Evolutionary conservation across 2,797 vertebrate genomes (phyloP).

Genomic region (Sciurus carolinensis): DNA sequence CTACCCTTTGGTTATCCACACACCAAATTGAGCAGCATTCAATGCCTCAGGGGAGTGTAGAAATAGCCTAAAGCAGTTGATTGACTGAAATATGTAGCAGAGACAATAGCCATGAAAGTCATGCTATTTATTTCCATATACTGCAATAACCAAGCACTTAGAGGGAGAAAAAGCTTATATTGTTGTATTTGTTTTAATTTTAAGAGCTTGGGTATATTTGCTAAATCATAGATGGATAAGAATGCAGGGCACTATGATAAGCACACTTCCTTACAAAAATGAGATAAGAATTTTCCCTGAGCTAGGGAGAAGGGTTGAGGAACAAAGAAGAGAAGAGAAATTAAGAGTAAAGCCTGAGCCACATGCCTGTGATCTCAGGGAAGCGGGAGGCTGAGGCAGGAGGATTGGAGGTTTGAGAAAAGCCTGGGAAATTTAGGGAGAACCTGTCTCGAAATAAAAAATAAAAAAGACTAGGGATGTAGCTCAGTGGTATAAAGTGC

Average conservation of each 20-base stretch:
- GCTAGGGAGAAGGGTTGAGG: background rate
- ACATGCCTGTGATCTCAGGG: too few species aligned
- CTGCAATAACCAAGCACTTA: conserved; percentile 43
- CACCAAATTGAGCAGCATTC: conserved; percentile 28
- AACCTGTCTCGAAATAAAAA: too few species aligned
- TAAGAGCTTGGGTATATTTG: background rate
- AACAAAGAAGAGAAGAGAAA: background rate
- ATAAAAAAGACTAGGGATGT: too few species aligned
- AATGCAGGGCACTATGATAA: background rate
- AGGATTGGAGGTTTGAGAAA: too few species aligned
- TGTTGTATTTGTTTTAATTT: conserved; percentile 56
- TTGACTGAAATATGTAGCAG: conserved; percentile 57
- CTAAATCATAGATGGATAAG: background rate
- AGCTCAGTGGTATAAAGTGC: too few species aligned
- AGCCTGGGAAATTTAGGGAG: too few species aligned
- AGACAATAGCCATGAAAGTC: background rate
- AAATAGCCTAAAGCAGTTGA: background rate
- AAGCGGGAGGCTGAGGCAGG: too few species aligned
- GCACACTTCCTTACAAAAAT: conserved; percentile 40
- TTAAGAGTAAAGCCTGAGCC: too few species aligned
- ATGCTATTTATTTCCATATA: conserved; percentile 40
- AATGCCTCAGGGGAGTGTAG: background rate
- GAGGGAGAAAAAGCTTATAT: conserved; percentile 35
- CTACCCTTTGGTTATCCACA: background rate
- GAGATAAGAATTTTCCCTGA: background rate